Evolutionary conservation across 2,888 invertebrate species (phyloP).

Genomic region (Rugalucina vietnamica): DNA sequence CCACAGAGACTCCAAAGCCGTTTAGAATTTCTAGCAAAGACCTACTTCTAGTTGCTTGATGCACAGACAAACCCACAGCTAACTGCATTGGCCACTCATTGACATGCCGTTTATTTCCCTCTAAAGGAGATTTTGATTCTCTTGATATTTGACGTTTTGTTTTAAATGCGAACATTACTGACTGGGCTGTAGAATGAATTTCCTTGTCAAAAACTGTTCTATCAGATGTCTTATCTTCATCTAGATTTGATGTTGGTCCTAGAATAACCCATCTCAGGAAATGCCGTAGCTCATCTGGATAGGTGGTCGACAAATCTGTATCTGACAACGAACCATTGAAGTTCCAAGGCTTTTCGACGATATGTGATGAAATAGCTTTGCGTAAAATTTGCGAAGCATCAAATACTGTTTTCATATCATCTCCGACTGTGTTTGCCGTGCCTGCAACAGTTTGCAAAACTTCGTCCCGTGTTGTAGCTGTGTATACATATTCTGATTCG

Average conservation of each 20-base stretch:
- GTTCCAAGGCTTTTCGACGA: neutral
- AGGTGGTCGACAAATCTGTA: neutral
- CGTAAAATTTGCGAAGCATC: neutral
- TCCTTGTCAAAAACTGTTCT: too few species aligned
- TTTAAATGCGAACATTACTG: too few species aligned
- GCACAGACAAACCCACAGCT: neutral
- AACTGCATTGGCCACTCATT: slow-evolving; percentile 12
- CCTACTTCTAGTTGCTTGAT: slow-evolving; percentile 1
- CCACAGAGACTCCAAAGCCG: neutral
- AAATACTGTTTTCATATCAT: neutral
- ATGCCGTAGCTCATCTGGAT: neutral
- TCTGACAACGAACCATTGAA: neutral
- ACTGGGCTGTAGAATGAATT: too few species aligned
- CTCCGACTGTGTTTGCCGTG: neutral
- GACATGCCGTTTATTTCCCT: too few species aligned
- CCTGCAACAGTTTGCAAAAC: neutral
- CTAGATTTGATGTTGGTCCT: neutral
- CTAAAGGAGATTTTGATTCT: too few species aligned
- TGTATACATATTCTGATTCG: neutral
- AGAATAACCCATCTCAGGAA: neutral
- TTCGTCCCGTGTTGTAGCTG: neutral
- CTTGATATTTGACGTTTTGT: too few species aligned
- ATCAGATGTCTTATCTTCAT: neutral
- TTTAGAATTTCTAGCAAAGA: neutral
- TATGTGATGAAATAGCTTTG: neutral